Evolutionary conservation across 2,113 vertebrate genomes (phyloP).

Genomic region (Cyprinodon tularosa): DNA sequence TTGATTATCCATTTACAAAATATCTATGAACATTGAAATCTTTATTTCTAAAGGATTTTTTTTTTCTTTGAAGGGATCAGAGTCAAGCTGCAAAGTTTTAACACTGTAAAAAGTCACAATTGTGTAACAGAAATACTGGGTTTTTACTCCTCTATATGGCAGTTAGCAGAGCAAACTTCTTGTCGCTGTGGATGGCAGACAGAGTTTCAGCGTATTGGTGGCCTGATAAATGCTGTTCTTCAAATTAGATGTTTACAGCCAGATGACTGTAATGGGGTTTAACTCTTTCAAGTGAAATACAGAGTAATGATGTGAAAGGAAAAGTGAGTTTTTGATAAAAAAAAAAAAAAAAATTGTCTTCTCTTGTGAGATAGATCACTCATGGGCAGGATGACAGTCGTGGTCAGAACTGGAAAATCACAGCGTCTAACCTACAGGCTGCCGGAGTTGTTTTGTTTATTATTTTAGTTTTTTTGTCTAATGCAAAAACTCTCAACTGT

Average conservation of each 20-base stretch:
- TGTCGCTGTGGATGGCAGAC: not conserved
- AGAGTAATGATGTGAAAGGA: not conserved
- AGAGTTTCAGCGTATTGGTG: not conserved
- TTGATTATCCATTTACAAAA: no score
- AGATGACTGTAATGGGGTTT: not conserved
- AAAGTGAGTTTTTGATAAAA: not conserved
- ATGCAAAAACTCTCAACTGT: not conserved
- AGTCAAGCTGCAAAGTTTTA: no score
- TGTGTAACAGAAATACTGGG: no score
- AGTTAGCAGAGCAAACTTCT: no score
- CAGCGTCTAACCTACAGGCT: not conserved
- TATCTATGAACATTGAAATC: no score
- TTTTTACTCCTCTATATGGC: no score
- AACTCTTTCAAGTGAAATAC: not conserved
- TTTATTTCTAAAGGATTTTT: no score
- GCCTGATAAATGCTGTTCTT: no score
- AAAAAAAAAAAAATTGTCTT: not conserved
- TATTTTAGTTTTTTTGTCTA: not conserved
- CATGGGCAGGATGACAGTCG: not conserved
- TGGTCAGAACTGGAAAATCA: not conserved
- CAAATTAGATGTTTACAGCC: not conserved
- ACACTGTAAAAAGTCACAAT: no score
- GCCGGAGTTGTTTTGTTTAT: not conserved
- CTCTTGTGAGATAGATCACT: not conserved
- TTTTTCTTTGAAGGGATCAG: no score